These are phyloP conservation scores for Prinia subflava DNA, from an alignment of 2,113 vertebrate genomes.

Conservation along the genomic window DNA sequence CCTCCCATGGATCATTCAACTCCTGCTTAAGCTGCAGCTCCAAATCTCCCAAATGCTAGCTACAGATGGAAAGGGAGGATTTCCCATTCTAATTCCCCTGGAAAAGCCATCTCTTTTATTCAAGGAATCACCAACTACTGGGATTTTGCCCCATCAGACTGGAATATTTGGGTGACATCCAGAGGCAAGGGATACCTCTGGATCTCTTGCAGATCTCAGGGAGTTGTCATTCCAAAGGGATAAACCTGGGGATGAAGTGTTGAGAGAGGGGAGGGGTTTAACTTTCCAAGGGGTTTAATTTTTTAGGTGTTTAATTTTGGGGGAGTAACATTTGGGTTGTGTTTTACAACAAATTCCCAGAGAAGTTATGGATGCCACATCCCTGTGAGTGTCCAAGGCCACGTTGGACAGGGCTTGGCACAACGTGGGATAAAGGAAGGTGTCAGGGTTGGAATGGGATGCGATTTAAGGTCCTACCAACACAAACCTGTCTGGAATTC, in stretches of 20 bases:
- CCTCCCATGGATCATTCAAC: neutral
- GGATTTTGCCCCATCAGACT: neutral
- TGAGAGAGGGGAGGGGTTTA: neutral
- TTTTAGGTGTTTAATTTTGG: neutral
- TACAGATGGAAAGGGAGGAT: neutral
- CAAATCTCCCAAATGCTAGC: neutral
- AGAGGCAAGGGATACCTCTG: neutral
- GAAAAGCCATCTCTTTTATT: accelerated
- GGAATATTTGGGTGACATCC: neutral
- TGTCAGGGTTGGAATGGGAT: neutral
- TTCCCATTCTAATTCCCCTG: neutral
- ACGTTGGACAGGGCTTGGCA: neutral
- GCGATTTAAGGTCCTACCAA: neutral
- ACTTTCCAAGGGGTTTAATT: neutral
- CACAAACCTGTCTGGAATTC: neutral
- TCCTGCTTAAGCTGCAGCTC: neutral
- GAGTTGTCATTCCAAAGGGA: neutral
- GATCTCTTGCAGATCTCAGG: neutral
- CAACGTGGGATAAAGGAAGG: neutral
- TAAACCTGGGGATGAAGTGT: neutral
- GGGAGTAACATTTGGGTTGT: accelerated
- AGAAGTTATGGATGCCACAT: neutral
- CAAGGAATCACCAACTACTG: accelerated
- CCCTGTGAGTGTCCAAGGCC: too few relatives aligned
- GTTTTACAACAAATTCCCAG: neutral